Conservation (phyloP, 2,797 vertebrate species). For the Petrocephalus sullivani region DNA sequence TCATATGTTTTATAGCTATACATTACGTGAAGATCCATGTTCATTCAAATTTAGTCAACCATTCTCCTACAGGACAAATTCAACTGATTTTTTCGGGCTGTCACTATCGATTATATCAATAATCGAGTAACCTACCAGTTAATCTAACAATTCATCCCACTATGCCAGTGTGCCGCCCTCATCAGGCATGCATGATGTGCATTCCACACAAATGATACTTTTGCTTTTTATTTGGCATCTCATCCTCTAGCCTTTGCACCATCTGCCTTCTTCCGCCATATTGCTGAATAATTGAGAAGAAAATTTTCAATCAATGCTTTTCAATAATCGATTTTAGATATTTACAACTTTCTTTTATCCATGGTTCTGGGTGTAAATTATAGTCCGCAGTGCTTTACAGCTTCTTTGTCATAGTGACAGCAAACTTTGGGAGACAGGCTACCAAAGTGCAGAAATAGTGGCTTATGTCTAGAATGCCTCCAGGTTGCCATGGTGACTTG, state of each 20-base stretch:
- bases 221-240: background rate
- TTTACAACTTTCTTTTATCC: background rate
- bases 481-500: conserved; percentile 60
- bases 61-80: too few species aligned
- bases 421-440: background rate
- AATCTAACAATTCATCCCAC: too few species aligned
- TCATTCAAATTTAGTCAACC: background rate
- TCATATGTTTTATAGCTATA: background rate
- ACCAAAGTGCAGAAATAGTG: background rate
- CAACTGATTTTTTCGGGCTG: too few species aligned
- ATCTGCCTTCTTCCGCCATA: background rate
- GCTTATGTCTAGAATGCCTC: conserved; percentile 37
- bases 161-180: too few species aligned
- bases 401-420: background rate
- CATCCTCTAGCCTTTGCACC: background rate
- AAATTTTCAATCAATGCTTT: background rate
- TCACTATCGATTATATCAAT: too few species aligned
- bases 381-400: background rate
- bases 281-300: background rate
- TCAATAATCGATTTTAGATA: background rate
- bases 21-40: background rate
- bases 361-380: background rate
- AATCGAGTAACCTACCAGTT: too few species aligned
- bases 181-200: too few species aligned
- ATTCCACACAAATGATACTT: background rate